Conservation (phyloP, 2,113 vertebrate species). For the Theristicus caerulescens region DNA sequence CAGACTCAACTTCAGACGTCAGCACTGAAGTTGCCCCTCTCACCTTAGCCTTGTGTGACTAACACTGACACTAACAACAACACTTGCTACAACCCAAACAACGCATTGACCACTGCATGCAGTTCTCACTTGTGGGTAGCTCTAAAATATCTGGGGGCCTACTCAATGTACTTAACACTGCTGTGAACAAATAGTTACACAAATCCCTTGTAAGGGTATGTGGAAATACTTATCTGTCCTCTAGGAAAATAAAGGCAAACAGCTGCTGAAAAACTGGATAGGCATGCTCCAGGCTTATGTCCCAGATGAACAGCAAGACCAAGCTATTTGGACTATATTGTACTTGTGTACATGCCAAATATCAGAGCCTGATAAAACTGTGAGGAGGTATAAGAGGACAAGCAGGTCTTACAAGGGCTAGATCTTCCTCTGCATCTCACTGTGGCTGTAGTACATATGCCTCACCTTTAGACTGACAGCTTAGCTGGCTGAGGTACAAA, state of each 20-base stretch:
- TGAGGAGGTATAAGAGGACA: background rate
- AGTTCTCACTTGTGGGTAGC: background rate
- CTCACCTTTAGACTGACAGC: background rate
- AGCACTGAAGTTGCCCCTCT: background rate
- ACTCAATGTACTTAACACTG: background rate
- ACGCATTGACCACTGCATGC: accelerated
- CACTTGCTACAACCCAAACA: background rate
- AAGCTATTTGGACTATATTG: background rate
- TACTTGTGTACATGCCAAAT: background rate
- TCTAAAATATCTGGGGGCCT: background rate
- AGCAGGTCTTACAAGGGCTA: background rate
- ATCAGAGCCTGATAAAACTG: background rate
- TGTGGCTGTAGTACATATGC: background rate
- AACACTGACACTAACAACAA: background rate
- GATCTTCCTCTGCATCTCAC: background rate
- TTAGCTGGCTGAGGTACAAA: background rate
- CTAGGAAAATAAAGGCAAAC: background rate
- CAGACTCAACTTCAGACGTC: background rate
- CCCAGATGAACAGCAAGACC: background rate
- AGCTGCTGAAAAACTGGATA: background rate
- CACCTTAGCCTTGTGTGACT: background rate
- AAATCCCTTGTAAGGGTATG: background rate
- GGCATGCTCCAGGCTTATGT: background rate
- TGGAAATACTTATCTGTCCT: background rate
- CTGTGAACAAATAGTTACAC: background rate